A percentile compares a stretch with the other conserved stretches of the same genome.
phyloP scores from a whole-genome alignment of 2,888 invertebrate species.

The Blomia tropicalis region DNA sequence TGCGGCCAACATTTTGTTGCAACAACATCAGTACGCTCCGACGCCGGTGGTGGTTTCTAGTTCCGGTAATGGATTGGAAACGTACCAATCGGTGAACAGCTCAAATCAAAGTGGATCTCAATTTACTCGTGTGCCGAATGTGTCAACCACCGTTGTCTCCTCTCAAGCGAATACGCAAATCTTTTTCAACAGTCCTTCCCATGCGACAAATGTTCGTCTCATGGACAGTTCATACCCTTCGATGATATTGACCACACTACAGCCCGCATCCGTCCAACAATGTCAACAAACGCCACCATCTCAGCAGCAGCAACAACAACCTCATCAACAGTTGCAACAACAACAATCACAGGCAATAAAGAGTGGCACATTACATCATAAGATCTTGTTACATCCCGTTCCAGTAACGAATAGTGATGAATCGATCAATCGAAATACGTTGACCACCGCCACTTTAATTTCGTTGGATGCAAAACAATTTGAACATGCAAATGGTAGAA shows the following conservation, averaged over 20 bases:
- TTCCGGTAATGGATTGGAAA: not conserved
- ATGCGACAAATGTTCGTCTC: not conserved
- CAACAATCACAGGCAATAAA: not conserved
- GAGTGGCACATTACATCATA: not conserved
- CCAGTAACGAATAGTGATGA: not conserved
- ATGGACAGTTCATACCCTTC: not conserved
- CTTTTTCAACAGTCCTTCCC: not conserved
- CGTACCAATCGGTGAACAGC: not conserved
- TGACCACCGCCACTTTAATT: not conserved
- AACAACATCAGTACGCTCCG: not conserved
- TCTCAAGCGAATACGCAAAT: not conserved
- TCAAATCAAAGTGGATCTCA: not conserved
- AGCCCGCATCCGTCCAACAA: conserved; percentile 1
- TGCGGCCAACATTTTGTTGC: not conserved
- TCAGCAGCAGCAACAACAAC: not conserved
- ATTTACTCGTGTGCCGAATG: not conserved
- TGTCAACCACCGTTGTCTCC: not conserved
- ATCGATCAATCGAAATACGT: not conserved
- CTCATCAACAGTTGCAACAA: not conserved
- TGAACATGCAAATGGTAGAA: not conserved
- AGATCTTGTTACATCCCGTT: conserved; percentile 13
- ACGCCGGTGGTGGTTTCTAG: not conserved
- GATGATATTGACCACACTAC: not conserved
- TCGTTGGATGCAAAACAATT: not conserved
- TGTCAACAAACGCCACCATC: not conserved